These are phyloP conservation scores for Centropyge bicolor DNA, from an alignment of 2,797 vertebrate genomes.

Conservation along the genomic window DNA sequence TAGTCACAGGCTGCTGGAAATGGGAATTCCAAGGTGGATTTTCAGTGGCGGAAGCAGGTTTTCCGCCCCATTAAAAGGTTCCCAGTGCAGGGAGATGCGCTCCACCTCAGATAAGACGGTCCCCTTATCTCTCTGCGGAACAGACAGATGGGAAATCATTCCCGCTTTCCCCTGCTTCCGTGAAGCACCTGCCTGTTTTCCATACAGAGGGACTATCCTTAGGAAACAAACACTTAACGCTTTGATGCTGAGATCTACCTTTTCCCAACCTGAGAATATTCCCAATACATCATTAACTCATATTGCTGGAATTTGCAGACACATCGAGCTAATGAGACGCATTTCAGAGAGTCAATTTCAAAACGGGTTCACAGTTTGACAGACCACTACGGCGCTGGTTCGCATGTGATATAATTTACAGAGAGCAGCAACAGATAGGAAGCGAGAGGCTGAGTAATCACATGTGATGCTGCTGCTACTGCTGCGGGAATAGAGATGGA, in stretches of 20 bases:
- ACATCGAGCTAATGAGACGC: conserved; percentile 73
- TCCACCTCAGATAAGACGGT: conserved; percentile 72
- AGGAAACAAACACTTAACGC: conserved; percentile 73
- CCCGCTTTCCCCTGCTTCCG: conserved; percentile 64
- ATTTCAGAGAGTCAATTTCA: conserved; percentile 65
- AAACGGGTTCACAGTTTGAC: conserved; percentile 68
- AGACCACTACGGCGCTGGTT: conserved; percentile 54
- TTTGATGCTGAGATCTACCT: conserved; percentile 76
- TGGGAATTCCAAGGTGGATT: conserved; percentile 66
- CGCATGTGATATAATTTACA: conserved; percentile 77
- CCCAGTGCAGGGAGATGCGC: conserved; percentile 70
- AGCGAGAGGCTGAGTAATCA: conserved; percentile 55
- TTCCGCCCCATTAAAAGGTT: conserved; percentile 80
- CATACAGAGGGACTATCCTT: conserved; percentile 61
- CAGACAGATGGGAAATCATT: conserved; percentile 82
- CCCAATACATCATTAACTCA: conserved; percentile 75
- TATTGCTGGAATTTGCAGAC: conserved; percentile 64
- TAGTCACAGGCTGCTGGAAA: conserved; percentile 66
- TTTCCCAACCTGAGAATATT: conserved; percentile 61
- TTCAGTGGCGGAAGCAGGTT: conserved; percentile 72
- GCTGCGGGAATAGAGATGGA: conserved; percentile 62
- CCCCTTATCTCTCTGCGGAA: conserved; percentile 71
- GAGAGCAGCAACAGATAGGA: conserved; percentile 65
- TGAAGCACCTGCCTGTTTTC: conserved; percentile 81
- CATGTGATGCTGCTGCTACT: conserved; percentile 56